phyloP scores from a whole-genome alignment of 1,140 invertebrate genomes.

The Pinna nobilis region DNA sequence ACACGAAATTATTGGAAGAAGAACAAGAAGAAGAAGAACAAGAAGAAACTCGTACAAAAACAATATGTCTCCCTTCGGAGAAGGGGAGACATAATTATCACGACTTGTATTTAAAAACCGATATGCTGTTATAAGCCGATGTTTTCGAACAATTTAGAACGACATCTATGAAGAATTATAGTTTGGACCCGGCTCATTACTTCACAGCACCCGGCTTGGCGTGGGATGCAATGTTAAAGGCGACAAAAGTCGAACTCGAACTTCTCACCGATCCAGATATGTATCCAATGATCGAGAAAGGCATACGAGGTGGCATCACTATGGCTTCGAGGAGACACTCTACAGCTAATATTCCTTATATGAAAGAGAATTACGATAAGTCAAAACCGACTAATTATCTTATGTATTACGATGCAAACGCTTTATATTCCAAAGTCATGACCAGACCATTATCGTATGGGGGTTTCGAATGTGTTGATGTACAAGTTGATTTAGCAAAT shows the following conservation, averaged over 20 bases:
- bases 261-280: conserved; percentile 59
- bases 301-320: conserved; percentile 46
- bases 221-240: conserved; percentile 54
- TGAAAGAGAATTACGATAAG: too few relatives aligned
- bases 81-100: conserved; percentile 73
- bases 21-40: too few relatives aligned
- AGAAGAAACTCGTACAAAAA: too few relatives aligned
- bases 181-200: conserved; percentile 52
- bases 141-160: conserved; percentile 61
- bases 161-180: conserved; percentile 47
- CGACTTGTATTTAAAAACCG: conserved; percentile 68
- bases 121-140: conserved; percentile 53
- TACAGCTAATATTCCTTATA: conserved; percentile 61
- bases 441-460: conserved; percentile 23
- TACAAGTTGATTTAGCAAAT: not conserved
- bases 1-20: too few relatives aligned
- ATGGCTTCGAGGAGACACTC: conserved; percentile 42
- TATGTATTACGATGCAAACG: conserved; percentile 47
- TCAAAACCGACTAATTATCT: conserved; percentile 46
- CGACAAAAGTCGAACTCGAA: conserved; percentile 53
- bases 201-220: conserved; percentile 56
- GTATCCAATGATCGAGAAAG: conserved; percentile 54
- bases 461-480: conserved; percentile 39
- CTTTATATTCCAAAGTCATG: conserved; percentile 27
- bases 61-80: too few relatives aligned